Evolutionary conservation across 2,113 vertebrate species (phyloP).

Genomic region (Colius striatus): DNA sequence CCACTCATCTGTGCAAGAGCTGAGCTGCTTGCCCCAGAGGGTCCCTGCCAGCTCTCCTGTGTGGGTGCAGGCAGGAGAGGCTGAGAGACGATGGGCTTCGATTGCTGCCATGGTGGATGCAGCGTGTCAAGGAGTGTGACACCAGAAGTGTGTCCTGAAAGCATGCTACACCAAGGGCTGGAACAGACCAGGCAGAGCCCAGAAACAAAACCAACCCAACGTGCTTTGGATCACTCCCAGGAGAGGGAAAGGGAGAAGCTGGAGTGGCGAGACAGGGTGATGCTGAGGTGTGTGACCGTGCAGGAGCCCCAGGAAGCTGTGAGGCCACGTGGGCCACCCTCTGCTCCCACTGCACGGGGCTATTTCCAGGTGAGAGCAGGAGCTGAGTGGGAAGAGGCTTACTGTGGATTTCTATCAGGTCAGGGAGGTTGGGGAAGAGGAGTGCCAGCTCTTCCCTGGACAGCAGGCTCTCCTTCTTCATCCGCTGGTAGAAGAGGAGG

Average conservation of each 20-base stretch:
- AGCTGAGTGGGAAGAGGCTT: background rate
- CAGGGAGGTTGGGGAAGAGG: constrained; percentile 92
- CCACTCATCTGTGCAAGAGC: accelerated
- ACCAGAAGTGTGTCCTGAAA: background rate
- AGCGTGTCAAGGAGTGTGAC: accelerated
- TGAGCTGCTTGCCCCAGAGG: background rate
- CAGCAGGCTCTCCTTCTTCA: constrained; percentile 84
- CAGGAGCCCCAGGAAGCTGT: background rate
- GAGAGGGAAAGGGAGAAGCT: too few species aligned
- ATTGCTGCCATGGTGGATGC: accelerated
- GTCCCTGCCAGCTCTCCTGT: background rate
- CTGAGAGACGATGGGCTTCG: background rate
- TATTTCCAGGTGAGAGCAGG: background rate
- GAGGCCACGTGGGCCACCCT: too few species aligned
- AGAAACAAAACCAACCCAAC: background rate
- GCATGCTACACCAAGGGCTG: background rate
- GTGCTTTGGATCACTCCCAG: background rate
- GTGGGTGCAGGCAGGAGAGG: background rate
- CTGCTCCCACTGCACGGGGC: background rate
- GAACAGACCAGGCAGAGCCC: background rate
- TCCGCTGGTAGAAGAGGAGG: constrained; percentile 89
- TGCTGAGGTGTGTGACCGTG: accelerated
- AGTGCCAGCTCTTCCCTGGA: constrained; percentile 85
- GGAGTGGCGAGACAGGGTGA: accelerated
- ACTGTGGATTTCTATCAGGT: constrained; percentile 92